Evolutionary conservation across 2,888 invertebrate genomes (phyloP), one percentile per base, ranked within the genome.

Genomic region (Ennomos fuscantarius): DNA sequence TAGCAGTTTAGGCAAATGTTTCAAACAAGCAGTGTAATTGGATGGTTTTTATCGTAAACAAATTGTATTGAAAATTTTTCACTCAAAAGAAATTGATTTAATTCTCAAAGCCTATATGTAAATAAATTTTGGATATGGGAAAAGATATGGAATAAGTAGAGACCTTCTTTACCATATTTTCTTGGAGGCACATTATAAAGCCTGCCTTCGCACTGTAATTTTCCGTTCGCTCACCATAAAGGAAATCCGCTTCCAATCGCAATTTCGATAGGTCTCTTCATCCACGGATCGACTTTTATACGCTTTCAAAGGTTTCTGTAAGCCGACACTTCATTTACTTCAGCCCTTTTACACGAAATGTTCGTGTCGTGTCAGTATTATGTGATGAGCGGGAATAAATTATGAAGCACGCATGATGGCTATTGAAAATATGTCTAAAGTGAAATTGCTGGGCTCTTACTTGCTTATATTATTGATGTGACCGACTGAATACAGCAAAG

Each of bases 281-380:
- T 48, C 44, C 47, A 47, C 48, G 57, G 60, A 62, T 60, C 52
- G 54, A 50, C 56, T 64, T 63, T 62, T 64, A 58, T 63, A 54
- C 59, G 56, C 62, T 60, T 72, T 78, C 73, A 81, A 81, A 81
- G 78, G 78, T 66, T 75, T 75, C 74, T 51, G 62, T 79, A 80
- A 81, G 74, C 77, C 74, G 72, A 76, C 78, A 78, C 79, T 74
- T 76, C 72, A 71, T 78, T 78, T 55, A 53, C 55, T 78, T 65
- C 60, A 67, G 65, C 66, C 32, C 66, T 66, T 74, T 71, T 71
- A 60, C 67, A 63, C 57, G 67, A 68, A 68, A 65, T 66, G 51
- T 56, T 58, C 59, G 58, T 52, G 41, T 49, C 42, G 37, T 46
- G 62, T 63, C 36, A 10, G 39, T 49, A 49, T 39, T 48, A 42